phyloP scores from a whole-genome alignment of 2,888 invertebrate genomes.

The Xanthostigma xanthostigma region DNA sequence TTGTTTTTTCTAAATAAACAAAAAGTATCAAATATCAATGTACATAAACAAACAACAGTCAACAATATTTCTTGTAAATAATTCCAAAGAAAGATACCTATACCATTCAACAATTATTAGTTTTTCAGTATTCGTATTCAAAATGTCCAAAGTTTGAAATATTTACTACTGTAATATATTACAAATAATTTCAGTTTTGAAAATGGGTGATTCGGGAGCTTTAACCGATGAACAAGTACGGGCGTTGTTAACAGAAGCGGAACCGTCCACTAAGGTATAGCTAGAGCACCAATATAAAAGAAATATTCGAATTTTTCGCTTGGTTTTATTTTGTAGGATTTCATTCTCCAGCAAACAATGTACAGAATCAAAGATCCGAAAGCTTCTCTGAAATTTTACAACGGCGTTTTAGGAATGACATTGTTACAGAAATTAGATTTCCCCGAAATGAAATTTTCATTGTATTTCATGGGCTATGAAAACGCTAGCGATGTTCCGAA shows the following conservation, averaged over 20 bases:
- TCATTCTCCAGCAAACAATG: conserved; percentile 95
- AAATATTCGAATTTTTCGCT: neutral
- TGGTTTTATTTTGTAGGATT: conserved; percentile 43
- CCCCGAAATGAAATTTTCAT: conserved; percentile 72
- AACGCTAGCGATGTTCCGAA: conserved; percentile 54
- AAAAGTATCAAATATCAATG: too few relatives aligned
- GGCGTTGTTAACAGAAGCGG: neutral
- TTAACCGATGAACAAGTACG: conserved; percentile 54
- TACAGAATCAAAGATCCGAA: conserved; percentile 86
- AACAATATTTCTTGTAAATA: too few relatives aligned
- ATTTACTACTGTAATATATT: too few relatives aligned
- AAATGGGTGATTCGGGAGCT: conserved; percentile 40
- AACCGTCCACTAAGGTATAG: too few relatives aligned
- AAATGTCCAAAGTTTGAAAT: too few relatives aligned
- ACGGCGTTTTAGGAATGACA: conserved; percentile 81
- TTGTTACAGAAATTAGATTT: conserved; percentile 79
- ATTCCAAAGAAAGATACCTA: too few relatives aligned
- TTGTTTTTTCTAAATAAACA: too few relatives aligned
- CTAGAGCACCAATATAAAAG: too few relatives aligned
- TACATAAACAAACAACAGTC: too few relatives aligned
- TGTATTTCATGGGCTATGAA: conserved; percentile 89
- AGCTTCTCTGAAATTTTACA: conserved; percentile 78
- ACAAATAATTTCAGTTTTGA: neutral
- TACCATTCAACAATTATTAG: too few relatives aligned
- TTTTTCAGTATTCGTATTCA: too few relatives aligned